phyloP scores from a whole-genome alignment of 2,797 vertebrate species.

The Heteromormyrus szaboi region DNA sequence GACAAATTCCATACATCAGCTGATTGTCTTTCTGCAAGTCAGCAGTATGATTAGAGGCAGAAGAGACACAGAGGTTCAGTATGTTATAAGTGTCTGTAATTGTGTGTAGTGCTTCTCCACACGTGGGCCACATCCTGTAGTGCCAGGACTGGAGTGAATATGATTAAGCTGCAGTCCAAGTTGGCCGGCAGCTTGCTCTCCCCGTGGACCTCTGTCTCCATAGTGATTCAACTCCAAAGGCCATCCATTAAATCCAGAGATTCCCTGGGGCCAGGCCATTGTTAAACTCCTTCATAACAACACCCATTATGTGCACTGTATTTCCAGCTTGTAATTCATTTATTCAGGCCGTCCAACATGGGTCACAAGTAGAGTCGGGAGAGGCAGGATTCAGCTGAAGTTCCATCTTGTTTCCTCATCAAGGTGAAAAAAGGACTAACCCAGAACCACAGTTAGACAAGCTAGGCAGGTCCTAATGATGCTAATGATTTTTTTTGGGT shows the following conservation, averaged over 20 bases:
- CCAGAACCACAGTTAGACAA: constrained; percentile 24
- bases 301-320: constrained; percentile 53
- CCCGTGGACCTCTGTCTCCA: constrained; percentile 62
- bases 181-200: constrained; percentile 65
- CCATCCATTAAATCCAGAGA: constrained; percentile 57
- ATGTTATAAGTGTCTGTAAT: constrained; percentile 74
- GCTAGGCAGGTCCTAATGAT: constrained; percentile 14
- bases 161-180: constrained; percentile 75
- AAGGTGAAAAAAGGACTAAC: constrained; percentile 29
- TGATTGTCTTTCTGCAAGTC: not conserved
- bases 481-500: not conserved
- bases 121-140: constrained; percentile 77
- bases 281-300: constrained; percentile 73
- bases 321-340: constrained; percentile 41
- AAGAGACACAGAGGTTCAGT: constrained; percentile 44
- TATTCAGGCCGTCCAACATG: constrained; percentile 27
- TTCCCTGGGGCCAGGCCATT: constrained; percentile 58
- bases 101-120: constrained; percentile 62
- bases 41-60: constrained; percentile 38
- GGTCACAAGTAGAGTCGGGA: constrained; percentile 20
- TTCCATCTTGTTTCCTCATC: not conserved
- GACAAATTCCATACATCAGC: constrained; percentile 32
- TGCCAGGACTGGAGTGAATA: constrained; percentile 71
- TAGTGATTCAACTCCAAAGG: constrained; percentile 67
- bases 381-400: not conserved